Evolutionary conservation across 2,797 vertebrate genomes (phyloP).

Genomic region (Gallinago nigripennis): DNA sequence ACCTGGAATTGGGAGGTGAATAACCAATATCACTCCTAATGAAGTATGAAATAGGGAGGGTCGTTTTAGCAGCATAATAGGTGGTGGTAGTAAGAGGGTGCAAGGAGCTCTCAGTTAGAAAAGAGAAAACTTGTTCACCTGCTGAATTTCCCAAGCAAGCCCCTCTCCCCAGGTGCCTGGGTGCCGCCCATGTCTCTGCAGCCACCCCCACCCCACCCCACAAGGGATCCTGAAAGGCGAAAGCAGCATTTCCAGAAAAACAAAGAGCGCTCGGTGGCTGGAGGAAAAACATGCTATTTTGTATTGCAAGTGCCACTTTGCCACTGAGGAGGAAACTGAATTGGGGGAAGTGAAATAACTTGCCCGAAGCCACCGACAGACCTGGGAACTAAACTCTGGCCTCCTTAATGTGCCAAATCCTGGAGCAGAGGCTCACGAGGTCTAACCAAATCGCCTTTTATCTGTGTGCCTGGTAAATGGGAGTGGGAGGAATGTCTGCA

Average conservation of each 20-base stretch:
- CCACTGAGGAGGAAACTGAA: constrained; percentile 11
- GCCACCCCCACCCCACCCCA: neutral
- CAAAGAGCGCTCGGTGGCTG: accelerated
- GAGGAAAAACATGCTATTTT: neutral
- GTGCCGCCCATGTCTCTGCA: neutral
- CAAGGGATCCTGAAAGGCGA: neutral
- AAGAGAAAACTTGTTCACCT: neutral
- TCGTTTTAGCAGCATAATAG: neutral
- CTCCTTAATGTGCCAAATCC: constrained; percentile 40
- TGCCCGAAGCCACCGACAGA: neutral
- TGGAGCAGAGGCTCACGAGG: constrained; percentile 24
- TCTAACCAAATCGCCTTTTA: constrained; percentile 47
- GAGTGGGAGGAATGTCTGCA: constrained; percentile 28
- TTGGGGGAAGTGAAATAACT: constrained; percentile 10
- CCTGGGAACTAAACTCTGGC: constrained; percentile 20
- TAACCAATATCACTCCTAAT: neutral
- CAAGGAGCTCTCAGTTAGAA: neutral
- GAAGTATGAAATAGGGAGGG: neutral
- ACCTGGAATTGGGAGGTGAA: neutral
- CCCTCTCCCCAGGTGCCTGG: neutral
- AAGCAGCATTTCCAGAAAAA: constrained; percentile 10
- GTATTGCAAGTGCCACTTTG: neutral
- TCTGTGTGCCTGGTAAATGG: neutral
- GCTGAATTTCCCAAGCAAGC: accelerated
- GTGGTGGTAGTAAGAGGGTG: neutral